Conservation (phyloP, 2,888 invertebrate species). For the Alsophila aescularia region DNA sequence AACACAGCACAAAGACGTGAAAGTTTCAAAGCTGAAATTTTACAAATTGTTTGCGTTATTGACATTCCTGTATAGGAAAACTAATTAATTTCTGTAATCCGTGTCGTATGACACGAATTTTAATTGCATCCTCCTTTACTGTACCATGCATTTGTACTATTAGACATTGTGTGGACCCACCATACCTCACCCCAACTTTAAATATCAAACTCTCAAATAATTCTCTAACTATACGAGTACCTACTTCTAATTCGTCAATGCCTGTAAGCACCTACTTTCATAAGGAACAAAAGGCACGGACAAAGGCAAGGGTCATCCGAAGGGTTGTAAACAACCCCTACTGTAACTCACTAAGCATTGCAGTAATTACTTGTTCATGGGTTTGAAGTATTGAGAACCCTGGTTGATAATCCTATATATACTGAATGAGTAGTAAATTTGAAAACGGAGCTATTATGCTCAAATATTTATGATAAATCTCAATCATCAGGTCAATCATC, state of each 20-base stretch:
- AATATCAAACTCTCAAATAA: slow-evolving; percentile 16
- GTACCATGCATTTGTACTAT: slow-evolving; percentile 1
- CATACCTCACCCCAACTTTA: slow-evolving; percentile 19
- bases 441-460: too few species aligned
- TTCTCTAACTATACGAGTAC: too few species aligned
- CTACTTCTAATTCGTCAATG: slow-evolving; percentile 27
- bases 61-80: too few species aligned
- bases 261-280: slow-evolving; percentile 14
- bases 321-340: slow-evolving; percentile 29
- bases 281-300: slow-evolving; percentile 23
- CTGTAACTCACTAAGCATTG: slow-evolving; percentile 13
- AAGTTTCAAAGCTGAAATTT: too few species aligned
- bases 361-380: slow-evolving; percentile 11
- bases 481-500: too few species aligned
- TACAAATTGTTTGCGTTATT: too few species aligned
- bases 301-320: slow-evolving; percentile 26
- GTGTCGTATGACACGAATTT: too few species aligned
- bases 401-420: neutral
- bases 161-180: neutral
- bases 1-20: too few species aligned
- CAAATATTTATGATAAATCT: too few species aligned
- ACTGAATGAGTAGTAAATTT: too few species aligned
- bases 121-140: slow-evolving; percentile 24
- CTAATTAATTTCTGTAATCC: too few species aligned
- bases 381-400: neutral